phyloP scores from a whole-genome alignment of 2,888 invertebrate genomes.

The Perizoma affinitatum region DNA sequence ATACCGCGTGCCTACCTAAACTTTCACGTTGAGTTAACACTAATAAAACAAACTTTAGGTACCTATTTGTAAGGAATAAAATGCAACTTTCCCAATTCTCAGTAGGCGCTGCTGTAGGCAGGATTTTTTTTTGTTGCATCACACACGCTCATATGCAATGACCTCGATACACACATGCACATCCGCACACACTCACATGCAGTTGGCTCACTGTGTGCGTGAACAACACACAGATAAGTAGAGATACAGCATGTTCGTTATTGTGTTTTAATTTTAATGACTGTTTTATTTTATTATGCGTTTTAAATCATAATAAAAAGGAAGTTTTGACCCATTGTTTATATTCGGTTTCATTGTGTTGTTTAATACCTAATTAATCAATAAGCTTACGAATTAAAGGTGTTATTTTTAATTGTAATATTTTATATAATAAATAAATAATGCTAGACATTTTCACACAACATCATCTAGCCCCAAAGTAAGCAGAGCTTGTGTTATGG shows the following conservation, averaged over 20 bases:
- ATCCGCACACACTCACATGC: conserved; percentile 44
- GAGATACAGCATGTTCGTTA: conserved; percentile 59
- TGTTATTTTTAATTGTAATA: no score
- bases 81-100: conserved; percentile 58
- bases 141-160: conserved; percentile 59
- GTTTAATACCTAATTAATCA: conserved; percentile 27
- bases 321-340: conserved; percentile 44
- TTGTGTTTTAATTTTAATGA: conserved; percentile 45
- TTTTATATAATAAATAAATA: no score
- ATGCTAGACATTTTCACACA: no score
- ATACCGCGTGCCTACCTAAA: conserved; percentile 27
- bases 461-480: no score
- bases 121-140: conserved; percentile 62
- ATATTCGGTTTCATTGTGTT: conserved; percentile 37
- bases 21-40: conserved; percentile 38
- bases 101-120: conserved; percentile 32
- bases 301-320: conserved; percentile 47
- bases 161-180: conserved; percentile 71
- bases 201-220: conserved; percentile 45
- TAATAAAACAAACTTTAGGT: conserved; percentile 39
- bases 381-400: conserved; percentile 31
- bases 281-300: conserved; percentile 40
- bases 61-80: conserved; percentile 41
- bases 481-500: no score
- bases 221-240: conserved; percentile 55